phyloP scores from a whole-genome alignment of 1,140 invertebrate genomes.

The Diorhabda elongata region DNA sequence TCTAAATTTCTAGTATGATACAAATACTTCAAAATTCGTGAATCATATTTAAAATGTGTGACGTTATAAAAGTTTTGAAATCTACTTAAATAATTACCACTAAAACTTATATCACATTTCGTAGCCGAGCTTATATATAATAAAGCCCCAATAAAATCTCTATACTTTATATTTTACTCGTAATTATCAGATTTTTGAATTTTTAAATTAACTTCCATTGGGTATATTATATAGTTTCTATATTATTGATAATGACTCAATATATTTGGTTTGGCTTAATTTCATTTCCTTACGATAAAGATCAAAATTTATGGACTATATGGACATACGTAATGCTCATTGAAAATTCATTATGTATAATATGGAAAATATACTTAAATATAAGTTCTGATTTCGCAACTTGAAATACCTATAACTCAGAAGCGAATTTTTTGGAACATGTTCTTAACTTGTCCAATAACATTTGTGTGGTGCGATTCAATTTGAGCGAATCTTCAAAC shows the following conservation, averaged over 20 bases:
- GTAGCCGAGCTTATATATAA: constrained; percentile 70
- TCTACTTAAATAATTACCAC: constrained; percentile 34
- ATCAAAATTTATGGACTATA: not conserved
- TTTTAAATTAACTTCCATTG: constrained; percentile 4
- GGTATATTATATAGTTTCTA: constrained; percentile 1
- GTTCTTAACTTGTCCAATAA: too few relatives aligned
- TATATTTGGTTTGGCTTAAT: constrained; percentile 12
- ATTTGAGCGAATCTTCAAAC: too few relatives aligned
- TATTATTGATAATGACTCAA: constrained; percentile 3
- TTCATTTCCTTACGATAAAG: not conserved
- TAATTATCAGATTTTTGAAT: not conserved
- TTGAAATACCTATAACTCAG: too few relatives aligned
- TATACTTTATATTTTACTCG: constrained; percentile 58
- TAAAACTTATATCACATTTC: constrained; percentile 50
- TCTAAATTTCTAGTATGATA: constrained; percentile 40
- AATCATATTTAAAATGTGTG: constrained; percentile 46
- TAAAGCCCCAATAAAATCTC: constrained; percentile 68
- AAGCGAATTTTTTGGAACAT: too few relatives aligned
- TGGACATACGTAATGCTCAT: not conserved
- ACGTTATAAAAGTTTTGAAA: constrained; percentile 43
- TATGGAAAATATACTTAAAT: too few relatives aligned
- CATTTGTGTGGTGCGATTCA: too few relatives aligned
- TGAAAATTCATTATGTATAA: too few relatives aligned
- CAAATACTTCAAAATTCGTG: constrained; percentile 37
- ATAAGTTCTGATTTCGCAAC: too few relatives aligned